Evolutionary conservation across 2,113 vertebrate species (phyloP).

Genomic region (Oryzias curvinotus): DNA sequence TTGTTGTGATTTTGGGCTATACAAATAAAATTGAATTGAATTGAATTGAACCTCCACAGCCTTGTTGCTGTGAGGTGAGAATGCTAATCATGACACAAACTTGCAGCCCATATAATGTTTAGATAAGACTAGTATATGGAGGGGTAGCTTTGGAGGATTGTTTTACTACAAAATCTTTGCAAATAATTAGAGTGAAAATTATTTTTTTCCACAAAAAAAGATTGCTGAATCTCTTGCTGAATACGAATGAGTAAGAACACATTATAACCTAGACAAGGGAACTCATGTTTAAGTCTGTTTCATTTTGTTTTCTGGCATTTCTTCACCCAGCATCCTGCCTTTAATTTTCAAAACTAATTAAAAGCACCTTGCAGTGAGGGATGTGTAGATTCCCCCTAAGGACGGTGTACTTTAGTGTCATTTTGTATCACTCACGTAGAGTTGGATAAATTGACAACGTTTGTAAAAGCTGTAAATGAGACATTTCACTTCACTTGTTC

Average conservation of each 20-base stretch:
- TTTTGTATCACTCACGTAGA: conserved; percentile 68
- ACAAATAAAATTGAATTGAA: too few relatives aligned
- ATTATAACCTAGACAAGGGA: conserved; percentile 45
- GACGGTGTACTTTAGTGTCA: conserved; percentile 59
- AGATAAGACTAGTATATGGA: too few relatives aligned
- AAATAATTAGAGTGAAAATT: too few relatives aligned
- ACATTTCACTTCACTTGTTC: conserved; percentile 58
- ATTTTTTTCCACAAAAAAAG: background rate
- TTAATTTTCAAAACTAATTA: conserved; percentile 78
- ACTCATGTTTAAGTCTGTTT: conserved; percentile 65
- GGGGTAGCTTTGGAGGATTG: too few relatives aligned
- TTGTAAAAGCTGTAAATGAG: conserved; percentile 57
- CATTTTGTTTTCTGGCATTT: conserved; percentile 58
- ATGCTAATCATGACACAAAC: too few relatives aligned
- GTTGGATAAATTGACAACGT: conserved; percentile 51
- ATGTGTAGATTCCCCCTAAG: conserved; percentile 52
- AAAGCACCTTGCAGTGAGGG: conserved; percentile 70
- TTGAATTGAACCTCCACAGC: too few relatives aligned
- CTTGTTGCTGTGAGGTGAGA: too few relatives aligned
- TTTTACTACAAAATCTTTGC: too few relatives aligned
- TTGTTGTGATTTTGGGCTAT: too few relatives aligned
- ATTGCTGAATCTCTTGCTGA: conserved; percentile 20
- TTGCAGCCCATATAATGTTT: too few relatives aligned
- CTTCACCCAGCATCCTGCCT: conserved; percentile 51
- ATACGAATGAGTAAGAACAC: conserved; percentile 22